A percentile compares a stretch with the other conserved stretches of the same genome.
Conservation (phyloP, 2,888 invertebrate species). For the Gerris lacustris region DNA sequence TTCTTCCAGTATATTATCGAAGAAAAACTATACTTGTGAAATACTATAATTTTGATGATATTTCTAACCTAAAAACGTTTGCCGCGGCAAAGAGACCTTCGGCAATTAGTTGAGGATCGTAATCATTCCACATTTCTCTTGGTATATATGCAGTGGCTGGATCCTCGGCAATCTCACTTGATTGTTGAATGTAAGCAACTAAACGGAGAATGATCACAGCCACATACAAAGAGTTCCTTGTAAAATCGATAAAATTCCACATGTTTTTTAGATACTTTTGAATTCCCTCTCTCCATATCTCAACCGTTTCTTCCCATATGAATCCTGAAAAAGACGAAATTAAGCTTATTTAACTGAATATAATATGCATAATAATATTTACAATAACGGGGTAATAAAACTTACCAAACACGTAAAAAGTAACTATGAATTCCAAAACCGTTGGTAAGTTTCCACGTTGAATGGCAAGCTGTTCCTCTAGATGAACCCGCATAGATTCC, state of each 20-base stretch:
- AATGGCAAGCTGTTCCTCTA: slow-evolving; percentile 50
- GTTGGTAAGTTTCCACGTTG: slow-evolving; percentile 80
- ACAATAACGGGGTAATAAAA: neutral
- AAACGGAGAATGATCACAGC: slow-evolving; percentile 53
- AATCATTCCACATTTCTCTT: slow-evolving; percentile 79
- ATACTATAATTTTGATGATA: too few species aligned
- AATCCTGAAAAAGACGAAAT: slow-evolving; percentile 44
- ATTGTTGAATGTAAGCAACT: slow-evolving; percentile 64
- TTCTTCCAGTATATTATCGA: too few species aligned
- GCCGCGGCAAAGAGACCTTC: slow-evolving; percentile 90
- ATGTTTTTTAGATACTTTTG: slow-evolving; percentile 75
- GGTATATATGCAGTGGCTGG: slow-evolving; percentile 60
- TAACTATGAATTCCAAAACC: slow-evolving; percentile 66
- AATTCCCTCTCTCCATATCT: slow-evolving; percentile 79
- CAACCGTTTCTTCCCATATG: slow-evolving; percentile 84
- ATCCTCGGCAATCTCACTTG: slow-evolving; percentile 52
- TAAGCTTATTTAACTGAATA: neutral
- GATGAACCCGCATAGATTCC: slow-evolving; percentile 49
- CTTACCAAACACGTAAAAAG: slow-evolving; percentile 70
- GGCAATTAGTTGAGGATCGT: slow-evolving; percentile 84
- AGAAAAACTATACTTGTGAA: too few species aligned
- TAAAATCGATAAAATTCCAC: slow-evolving; percentile 96
- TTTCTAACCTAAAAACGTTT: slow-evolving; percentile 66
- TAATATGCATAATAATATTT: neutral
- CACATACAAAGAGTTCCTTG: slow-evolving; percentile 74